Conservation (phyloP, 2,888 invertebrate genomes). For the Willowsia nigromaculata region DNA sequence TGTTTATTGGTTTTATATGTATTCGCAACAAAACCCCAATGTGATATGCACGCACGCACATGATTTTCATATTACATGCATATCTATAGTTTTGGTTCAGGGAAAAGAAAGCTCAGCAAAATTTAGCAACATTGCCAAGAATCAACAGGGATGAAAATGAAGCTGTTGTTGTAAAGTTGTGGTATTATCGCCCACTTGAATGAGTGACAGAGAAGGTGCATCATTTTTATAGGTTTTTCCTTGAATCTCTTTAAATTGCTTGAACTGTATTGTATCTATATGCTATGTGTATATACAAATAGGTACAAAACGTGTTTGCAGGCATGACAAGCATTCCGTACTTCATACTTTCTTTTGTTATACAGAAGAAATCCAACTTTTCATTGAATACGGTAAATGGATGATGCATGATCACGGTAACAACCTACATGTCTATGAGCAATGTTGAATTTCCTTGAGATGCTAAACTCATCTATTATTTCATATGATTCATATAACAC, state of each 20-base stretch:
- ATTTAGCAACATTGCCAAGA: neutral
- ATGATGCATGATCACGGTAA: neutral
- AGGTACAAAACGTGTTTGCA: neutral
- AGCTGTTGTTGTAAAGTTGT: slow-evolving; percentile 23
- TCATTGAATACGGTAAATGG: neutral
- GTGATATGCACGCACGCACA: neutral
- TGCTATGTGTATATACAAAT: neutral
- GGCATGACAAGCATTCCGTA: neutral
- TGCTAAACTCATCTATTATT: slow-evolving; percentile 25
- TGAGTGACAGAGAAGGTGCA: slow-evolving; percentile 27
- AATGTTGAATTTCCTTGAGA: neutral
- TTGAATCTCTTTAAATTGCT: slow-evolving; percentile 39
- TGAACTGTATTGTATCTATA: slow-evolving; percentile 8
- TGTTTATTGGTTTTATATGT: neutral
- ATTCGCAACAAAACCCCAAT: neutral
- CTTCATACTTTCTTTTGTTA: neutral
- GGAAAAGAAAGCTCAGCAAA: slow-evolving; percentile 6
- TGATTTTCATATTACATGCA: slow-evolving; percentile 28
- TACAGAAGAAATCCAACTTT: neutral
- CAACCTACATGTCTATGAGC: neutral
- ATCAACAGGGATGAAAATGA: slow-evolving; percentile 35
- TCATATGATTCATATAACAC: slow-evolving; percentile 33
- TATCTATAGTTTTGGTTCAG: neutral
- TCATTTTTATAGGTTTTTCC: slow-evolving; percentile 44
- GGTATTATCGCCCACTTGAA: neutral